phyloP scores from a whole-genome alignment of 2,797 vertebrate species.

The Enteromius treurensis region DNA sequence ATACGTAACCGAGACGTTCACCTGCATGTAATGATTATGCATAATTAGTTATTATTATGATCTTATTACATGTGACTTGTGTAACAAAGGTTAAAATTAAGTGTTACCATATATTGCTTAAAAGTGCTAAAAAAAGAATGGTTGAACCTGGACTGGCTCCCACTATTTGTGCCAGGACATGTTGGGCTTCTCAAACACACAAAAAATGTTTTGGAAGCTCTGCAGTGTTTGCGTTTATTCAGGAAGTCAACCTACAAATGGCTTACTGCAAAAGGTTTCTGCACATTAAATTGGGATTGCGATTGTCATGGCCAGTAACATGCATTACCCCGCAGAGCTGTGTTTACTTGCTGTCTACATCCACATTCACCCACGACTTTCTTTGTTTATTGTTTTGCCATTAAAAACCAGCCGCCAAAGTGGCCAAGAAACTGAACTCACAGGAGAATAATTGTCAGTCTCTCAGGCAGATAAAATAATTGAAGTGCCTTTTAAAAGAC shows the following conservation, averaged over 20 bases:
- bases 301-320: neutral
- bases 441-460: conserved; percentile 45
- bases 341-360: neutral
- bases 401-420: conserved; percentile 27
- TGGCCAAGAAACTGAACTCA: conserved; percentile 34
- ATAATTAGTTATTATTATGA: too few species aligned
- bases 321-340: conserved; percentile 1
- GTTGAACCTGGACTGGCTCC: neutral
- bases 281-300: neutral
- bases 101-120: too few species aligned
- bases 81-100: too few species aligned
- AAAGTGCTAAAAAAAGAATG: neutral
- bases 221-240: neutral
- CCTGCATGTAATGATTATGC: too few species aligned
- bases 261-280: neutral
- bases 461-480: conserved; percentile 34
- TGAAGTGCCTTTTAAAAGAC: conserved; percentile 50
- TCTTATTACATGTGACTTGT: too few species aligned
- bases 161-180: neutral
- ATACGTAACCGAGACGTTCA: too few species aligned
- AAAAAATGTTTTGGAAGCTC: neutral
- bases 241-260: conserved; percentile 8
- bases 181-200: neutral
- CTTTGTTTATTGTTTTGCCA: conserved; percentile 33
- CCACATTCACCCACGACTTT: neutral